Evolutionary conservation across 2,888 invertebrate genomes (phyloP).

Genomic region (Drosophila putrida): DNA sequence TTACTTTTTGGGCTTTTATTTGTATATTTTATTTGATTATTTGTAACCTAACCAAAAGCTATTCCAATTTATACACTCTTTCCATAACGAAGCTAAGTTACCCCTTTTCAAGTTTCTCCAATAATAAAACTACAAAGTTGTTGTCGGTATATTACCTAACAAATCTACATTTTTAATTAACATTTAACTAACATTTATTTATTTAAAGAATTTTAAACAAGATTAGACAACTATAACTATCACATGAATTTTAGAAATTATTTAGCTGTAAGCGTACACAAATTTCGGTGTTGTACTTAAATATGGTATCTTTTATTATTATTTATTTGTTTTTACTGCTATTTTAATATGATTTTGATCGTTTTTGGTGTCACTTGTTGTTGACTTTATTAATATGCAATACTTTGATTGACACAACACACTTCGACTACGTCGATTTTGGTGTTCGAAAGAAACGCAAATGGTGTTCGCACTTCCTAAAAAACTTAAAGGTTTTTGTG

Average conservation of each 20-base stretch:
- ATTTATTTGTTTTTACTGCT: constrained; percentile 3
- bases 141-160: too few relatives aligned
- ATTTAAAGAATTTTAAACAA: too few relatives aligned
- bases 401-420: constrained; percentile 44
- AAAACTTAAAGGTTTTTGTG: constrained; percentile 3
- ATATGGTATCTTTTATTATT: constrained; percentile 7
- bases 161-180: too few relatives aligned
- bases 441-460: background rate
- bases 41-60: constrained; percentile 4
- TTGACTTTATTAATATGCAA: constrained; percentile 52
- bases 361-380: constrained; percentile 34
- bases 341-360: constrained; percentile 47
- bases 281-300: background rate
- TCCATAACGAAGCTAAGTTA: too few relatives aligned
- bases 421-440: constrained; percentile 7
- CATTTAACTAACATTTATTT: too few relatives aligned
- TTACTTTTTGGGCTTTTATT: constrained; percentile 32
- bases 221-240: background rate
- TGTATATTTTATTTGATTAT: constrained; percentile 19
- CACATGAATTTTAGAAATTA: background rate
- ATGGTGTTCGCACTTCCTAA: constrained; percentile 34
- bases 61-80: background rate
- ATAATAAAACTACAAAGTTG: too few relatives aligned
- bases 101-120: too few relatives aligned
- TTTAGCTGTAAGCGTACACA: background rate